phyloP scores from a whole-genome alignment of 2,888 invertebrate species.

The Polyommatus iphigenia region DNA sequence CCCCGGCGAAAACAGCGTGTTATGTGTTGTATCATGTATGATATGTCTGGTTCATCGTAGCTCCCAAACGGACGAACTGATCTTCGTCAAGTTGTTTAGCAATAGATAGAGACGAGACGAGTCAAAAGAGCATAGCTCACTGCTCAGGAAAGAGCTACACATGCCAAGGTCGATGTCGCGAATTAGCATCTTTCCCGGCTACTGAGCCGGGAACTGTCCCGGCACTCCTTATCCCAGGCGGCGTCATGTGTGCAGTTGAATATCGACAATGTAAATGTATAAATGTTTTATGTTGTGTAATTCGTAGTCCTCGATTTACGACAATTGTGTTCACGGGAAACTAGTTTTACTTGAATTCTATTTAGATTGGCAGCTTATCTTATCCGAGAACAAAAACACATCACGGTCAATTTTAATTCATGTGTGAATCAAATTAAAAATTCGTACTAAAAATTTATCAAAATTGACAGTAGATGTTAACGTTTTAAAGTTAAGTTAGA shows the following conservation, averaged over 20 bases:
- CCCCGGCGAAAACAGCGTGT: too few relatives aligned
- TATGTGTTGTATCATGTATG: too few relatives aligned
- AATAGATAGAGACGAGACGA: background rate
- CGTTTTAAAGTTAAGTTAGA: background rate
- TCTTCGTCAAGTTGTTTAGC: background rate
- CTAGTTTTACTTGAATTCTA: conserved; percentile 9
- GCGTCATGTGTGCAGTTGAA: too few relatives aligned
- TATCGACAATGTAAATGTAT: background rate
- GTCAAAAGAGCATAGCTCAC: too few relatives aligned
- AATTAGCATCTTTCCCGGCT: background rate
- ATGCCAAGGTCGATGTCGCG: background rate
- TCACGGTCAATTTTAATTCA: background rate
- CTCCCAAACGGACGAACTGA: too few relatives aligned
- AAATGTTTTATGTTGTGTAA: background rate
- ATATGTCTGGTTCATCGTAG: too few relatives aligned
- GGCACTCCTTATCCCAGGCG: too few relatives aligned
- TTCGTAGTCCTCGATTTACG: background rate
- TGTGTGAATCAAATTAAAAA: background rate
- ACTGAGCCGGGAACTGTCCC: too few relatives aligned
- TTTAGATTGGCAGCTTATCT: background rate
- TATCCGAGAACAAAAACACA: background rate
- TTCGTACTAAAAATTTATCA: too few relatives aligned
- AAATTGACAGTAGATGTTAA: too few relatives aligned
- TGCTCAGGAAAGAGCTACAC: background rate
- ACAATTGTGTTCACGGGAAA: conserved; percentile 2